phyloP scores from a whole-genome alignment of 2,113 vertebrate genomes.

The Eptatretus burgeri region DNA sequence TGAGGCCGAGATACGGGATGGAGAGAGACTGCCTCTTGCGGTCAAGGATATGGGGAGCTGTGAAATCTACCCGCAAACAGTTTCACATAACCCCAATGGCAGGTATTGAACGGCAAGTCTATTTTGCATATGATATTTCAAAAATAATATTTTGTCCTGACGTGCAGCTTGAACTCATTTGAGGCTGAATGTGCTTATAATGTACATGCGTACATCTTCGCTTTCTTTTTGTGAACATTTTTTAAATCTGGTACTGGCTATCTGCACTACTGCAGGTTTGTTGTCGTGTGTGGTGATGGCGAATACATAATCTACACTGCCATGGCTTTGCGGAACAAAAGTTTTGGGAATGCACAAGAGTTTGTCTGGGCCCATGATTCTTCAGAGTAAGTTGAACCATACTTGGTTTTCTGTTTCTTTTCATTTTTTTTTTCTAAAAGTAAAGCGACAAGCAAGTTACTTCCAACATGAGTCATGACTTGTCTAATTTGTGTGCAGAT shows the following conservation, averaged over 20 bases:
- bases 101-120: slow-evolving; percentile 20
- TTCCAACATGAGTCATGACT: no score
- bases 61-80: slow-evolving; percentile 95
- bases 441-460: no score
- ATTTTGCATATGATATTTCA: no score
- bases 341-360: slow-evolving; percentile 89
- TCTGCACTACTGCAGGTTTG: slow-evolving; percentile 26
- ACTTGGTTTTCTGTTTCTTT: no score
- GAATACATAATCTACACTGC: slow-evolving; percentile 98
- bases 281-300: slow-evolving; percentile 86
- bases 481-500: slow-evolving; percentile 19
- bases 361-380: slow-evolving; percentile 96
- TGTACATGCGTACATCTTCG: no score
- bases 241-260: neutral
- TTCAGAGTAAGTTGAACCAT: slow-evolving; percentile 46
- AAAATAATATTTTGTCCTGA: no score
- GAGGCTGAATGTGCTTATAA: no score
- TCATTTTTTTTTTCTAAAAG: no score
- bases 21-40: slow-evolving; percentile 64
- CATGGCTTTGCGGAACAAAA: slow-evolving; percentile 94
- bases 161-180: no score
- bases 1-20: slow-evolving; percentile 84
- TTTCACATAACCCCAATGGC: slow-evolving; percentile 92
- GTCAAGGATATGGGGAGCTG: slow-evolving; percentile 99
- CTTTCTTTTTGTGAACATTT: no score